Base-by-base conservation (phyloP, 2,888 invertebrate genomes). In the Saturnia pavonia region DNA sequence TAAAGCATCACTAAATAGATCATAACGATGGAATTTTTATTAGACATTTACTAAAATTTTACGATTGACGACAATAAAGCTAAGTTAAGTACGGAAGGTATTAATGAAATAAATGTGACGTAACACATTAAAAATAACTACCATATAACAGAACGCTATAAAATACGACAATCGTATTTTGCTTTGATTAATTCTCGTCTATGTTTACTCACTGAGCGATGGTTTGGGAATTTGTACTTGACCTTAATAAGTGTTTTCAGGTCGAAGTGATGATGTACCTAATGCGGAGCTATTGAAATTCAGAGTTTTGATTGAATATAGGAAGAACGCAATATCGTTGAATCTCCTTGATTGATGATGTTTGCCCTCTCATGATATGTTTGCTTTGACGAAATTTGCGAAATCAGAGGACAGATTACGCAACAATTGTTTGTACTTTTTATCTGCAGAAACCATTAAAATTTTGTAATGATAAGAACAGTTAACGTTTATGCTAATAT, bases 61-160 rank as follows among this genome's bases (percentile, higher is more conserved):
- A 89, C 78, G 85, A 83, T 79, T 73, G 74, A 75, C 72, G 81
- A 82, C 82, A 80, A 80, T 88, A 86, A 88, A 86, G 75, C 73
- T 70, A 72, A 77, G 77, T 76, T 76, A 77, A 82, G 83, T 82
- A 81, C 72, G 73, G 70, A 77, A 78, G 78, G 77, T 80, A 77
- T 80, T 79, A 81, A 80, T 74, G 72, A 76, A 80, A 80, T 78
- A 70, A 57, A 69, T 70, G 74, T 85, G 85, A 85, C 82, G 83
- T 79, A 77, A 82, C 75, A 73, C 75, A 82, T 82, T 78, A 76
- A 77, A 81, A 84, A 87, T 79, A 88, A 77, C 86, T 80, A 74
- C 72, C 54, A 78, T 82, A 85, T 83, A 76, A 85, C 85, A 22
- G 43, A 43, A 72, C 70, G 77, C 71, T 76, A 74, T 77, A 77